Percentiles rank a stretch among this genome's conserved stretches.
phyloP scores from a whole-genome alignment of 2,113 vertebrate species.

The Erpornis zantholeuca region DNA sequence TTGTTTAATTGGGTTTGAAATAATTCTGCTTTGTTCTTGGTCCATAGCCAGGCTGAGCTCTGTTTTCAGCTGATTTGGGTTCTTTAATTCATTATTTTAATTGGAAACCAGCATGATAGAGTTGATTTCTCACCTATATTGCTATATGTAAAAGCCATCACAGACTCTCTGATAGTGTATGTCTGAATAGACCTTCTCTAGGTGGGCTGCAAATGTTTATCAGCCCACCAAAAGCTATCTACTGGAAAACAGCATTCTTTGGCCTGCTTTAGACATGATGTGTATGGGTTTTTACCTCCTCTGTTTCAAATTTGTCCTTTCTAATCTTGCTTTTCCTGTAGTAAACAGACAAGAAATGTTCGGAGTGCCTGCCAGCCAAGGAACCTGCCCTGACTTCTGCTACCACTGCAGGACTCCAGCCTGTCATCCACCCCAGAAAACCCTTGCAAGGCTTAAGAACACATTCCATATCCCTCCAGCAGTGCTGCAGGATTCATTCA shows the following conservation, averaged over 20 bases:
- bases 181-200: background rate
- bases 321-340: background rate
- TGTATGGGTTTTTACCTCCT: background rate
- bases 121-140: background rate
- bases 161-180: fast-evolving
- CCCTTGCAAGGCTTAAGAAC: background rate
- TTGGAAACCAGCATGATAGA: background rate
- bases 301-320: background rate
- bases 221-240: background rate
- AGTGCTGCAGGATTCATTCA: background rate
- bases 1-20: background rate
- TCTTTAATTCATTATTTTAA: background rate
- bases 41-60: background rate
- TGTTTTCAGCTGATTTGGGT: background rate
- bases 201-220: background rate
- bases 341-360: background rate
- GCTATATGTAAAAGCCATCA: background rate
- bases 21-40: background rate
- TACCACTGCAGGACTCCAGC: fast-evolving
- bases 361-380: fast-evolving
- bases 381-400: fast-evolving
- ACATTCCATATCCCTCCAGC: background rate
- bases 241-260: background rate
- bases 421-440: background rate
- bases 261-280: background rate